Base-by-base conservation (phyloP, 2,113 vertebrate species). In the Sander lucioperca region DNA sequence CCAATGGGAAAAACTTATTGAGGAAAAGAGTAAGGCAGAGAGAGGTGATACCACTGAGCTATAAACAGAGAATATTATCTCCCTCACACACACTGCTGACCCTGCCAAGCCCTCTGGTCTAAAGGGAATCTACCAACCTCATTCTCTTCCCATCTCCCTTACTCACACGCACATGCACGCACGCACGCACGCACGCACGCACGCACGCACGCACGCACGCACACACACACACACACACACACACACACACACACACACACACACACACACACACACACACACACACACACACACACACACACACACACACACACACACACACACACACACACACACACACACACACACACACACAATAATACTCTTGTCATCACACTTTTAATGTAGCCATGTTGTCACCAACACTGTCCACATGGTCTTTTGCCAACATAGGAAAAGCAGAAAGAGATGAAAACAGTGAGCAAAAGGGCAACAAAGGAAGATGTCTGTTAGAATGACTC, bases 31-130 rank as follows among this genome's bases (percentile, higher is more conserved):
- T 36, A 36, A 53, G 59, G 47, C 5, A 68, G 58, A 43, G 36
- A 73, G 50, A 80, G 73, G 76, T 67, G 74, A 83, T 56, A 70
- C 7, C 69, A 45, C 33, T 27, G 85, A 80, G 82, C 81, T 82
- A 79, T 80, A 89, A 75, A 85, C 77, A 78, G 74, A 89, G 77
- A 90, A 83, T 83, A 87, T 87, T 87, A 91, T 92, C 90, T 88
- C 65, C 74, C 67, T 84, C 90, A 83, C 86, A 89, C 90, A 92
- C 68, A 72, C 80, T 72, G 74, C 84, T 89, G 79, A 89, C 81
- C 83, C 79, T 80, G 66, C 86, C 87, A 83, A 89, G 74, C 77
- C 84, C 84, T 84, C 56, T 62, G 81, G 80, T 88, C 87, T 68
- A 45, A 73, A 85, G 86, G 89, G 88, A 92, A 78, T 87, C 85